Evolutionary conservation across 2,888 invertebrate species (phyloP).

Genomic region (Clostera curtula): DNA sequence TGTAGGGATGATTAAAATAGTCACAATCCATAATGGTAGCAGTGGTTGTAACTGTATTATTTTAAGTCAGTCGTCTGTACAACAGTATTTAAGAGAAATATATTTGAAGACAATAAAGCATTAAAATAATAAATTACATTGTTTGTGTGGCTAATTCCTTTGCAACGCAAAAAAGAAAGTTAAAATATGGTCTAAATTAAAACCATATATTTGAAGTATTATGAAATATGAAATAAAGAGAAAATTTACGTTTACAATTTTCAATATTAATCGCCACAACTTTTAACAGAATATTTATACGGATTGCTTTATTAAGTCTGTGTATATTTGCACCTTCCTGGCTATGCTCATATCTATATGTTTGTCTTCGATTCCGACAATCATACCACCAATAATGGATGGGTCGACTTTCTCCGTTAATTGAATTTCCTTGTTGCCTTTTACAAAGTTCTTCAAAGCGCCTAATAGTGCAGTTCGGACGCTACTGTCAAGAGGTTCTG

Average conservation of each 20-base stretch:
- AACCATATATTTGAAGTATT: no score
- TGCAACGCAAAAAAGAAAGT: no score
- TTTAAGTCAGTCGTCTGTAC: no score
- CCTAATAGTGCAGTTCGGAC: constrained; percentile 33
- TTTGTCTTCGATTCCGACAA: constrained; percentile 57
- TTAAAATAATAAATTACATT: no score
- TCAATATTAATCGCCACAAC: neutral
- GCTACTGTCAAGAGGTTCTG: constrained; percentile 40
- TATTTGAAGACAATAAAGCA: no score
- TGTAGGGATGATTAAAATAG: no score
- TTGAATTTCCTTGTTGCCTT: constrained; percentile 42
- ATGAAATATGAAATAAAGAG: no score
- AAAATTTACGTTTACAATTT: neutral
- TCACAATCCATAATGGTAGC: no score
- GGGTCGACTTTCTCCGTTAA: constrained; percentile 50
- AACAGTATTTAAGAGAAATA: no score
- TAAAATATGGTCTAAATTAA: neutral
- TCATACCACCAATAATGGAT: constrained; percentile 52
- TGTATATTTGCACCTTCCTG: constrained; percentile 48
- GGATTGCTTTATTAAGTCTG: constrained; percentile 42
- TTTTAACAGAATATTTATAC: constrained; percentile 18
- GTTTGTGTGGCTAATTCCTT: no score
- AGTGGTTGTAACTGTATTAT: no score
- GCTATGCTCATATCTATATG: constrained; percentile 56
- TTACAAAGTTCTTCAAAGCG: constrained; percentile 42